Evolutionary conservation across 2,888 invertebrate genomes (phyloP).

Genomic region (Euphydryas editha): DNA sequence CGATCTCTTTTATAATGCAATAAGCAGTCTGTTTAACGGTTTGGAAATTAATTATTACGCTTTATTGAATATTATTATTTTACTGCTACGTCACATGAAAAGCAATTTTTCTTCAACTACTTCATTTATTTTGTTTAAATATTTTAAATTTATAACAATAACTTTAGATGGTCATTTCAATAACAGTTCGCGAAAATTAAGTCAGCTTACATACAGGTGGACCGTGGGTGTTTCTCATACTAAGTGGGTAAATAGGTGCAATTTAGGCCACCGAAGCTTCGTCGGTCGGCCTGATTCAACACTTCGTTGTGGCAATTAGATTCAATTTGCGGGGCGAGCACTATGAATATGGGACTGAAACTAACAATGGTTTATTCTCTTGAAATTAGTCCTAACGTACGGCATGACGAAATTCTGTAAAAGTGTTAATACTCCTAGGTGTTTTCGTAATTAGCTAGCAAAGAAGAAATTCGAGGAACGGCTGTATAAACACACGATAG

Average conservation of each 20-base stretch:
- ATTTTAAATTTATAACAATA: background rate
- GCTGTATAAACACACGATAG: conserved; percentile 2
- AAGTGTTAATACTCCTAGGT: conserved; percentile 38
- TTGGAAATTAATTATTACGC: conserved; percentile 19
- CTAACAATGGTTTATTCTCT: conserved; percentile 71
- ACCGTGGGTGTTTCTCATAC: conserved; percentile 70
- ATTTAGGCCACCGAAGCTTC: conserved; percentile 71
- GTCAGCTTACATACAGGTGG: conserved; percentile 75
- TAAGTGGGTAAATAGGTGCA: conserved; percentile 78
- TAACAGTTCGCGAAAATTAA: background rate
- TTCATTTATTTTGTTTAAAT: background rate
- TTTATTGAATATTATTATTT: conserved; percentile 10
- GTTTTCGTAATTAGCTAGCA: conserved; percentile 42
- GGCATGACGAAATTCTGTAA: conserved; percentile 41
- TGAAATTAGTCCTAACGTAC: conserved; percentile 51
- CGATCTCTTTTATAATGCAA: conserved; percentile 56
- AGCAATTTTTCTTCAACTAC: background rate
- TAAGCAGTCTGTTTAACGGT: conserved; percentile 24
- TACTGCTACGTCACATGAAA: background rate
- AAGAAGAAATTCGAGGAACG: conserved; percentile 19
- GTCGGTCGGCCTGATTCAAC: conserved; percentile 76
- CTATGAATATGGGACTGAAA: conserved; percentile 67
- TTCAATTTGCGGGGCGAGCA: conserved; percentile 74
- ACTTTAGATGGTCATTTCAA: background rate
- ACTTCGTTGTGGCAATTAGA: conserved; percentile 82